Evolutionary conservation across 1,140 invertebrate species (phyloP).

Genomic region (Zaprionus nigranus): DNA sequence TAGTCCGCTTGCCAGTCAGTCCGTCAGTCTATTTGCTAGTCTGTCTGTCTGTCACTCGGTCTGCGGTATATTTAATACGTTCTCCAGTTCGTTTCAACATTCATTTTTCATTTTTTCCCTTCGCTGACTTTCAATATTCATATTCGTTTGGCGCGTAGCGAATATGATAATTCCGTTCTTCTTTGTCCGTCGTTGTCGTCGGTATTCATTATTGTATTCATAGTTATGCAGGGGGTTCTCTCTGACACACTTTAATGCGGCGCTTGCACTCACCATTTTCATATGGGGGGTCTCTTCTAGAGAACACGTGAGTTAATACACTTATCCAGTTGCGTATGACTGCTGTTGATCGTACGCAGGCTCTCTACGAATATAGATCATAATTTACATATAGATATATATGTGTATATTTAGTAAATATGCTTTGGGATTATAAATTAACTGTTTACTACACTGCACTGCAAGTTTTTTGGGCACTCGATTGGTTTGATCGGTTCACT

Average conservation of each 20-base stretch:
- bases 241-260: constrained; percentile 58
- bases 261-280: constrained; percentile 62
- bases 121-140: constrained; percentile 74
- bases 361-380: constrained; percentile 3
- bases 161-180: constrained; percentile 6
- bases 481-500: neutral
- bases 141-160: constrained; percentile 5
- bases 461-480: constrained; percentile 19
- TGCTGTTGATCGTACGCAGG: neutral
- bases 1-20: too few species aligned
- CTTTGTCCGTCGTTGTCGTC: neutral
- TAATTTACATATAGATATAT: neutral
- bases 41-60: constrained; percentile 11
- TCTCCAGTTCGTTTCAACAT: constrained; percentile 59
- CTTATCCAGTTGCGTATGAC: constrained; percentile 16
- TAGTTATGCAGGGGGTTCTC: neutral
- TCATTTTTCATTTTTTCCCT: constrained; percentile 73
- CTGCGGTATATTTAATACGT: constrained; percentile 35
- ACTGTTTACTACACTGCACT: constrained; percentile 24
- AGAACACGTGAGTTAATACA: constrained; percentile 1
- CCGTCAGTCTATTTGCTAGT: too few species aligned
- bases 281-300: neutral
- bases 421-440: neutral
- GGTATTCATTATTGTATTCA: constrained; percentile 1
- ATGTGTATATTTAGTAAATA: neutral